These are phyloP conservation scores for Sardinella longiceps DNA, from an alignment of 2,797 vertebrate species.

Conservation along the genomic window DNA sequence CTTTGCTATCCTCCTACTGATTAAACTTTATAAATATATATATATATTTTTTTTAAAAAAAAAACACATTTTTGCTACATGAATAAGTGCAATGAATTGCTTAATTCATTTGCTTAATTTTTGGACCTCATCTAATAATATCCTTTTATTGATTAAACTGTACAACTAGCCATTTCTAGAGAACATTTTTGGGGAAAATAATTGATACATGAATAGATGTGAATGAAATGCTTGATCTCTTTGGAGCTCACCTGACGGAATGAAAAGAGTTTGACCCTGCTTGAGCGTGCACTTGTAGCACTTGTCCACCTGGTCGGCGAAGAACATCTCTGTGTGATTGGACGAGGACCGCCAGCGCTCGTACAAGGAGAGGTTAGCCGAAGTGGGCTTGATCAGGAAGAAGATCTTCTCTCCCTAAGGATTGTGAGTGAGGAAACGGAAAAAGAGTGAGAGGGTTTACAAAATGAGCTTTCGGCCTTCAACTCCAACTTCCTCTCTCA, in stretches of 20 bases:
- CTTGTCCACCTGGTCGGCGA: constrained; percentile 98
- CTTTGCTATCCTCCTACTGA: not conserved
- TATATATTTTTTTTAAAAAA: too few relatives aligned
- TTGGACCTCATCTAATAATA: too few relatives aligned
- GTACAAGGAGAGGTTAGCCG: constrained; percentile 95
- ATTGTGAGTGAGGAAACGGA: not conserved
- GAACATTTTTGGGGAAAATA: not conserved
- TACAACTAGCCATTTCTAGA: not conserved
- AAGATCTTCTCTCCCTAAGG: constrained; percentile 97
- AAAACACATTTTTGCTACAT: too few relatives aligned
- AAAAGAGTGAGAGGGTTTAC: not conserved
- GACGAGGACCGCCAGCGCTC: constrained; percentile 97
- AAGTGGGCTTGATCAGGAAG: constrained; percentile 97
- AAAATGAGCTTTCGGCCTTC: not conserved
- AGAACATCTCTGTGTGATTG: constrained; percentile 98
- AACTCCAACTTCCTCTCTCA: not conserved
- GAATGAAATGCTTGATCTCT: not conserved
- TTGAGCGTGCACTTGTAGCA: constrained; percentile 97
- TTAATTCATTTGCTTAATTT: too few relatives aligned
- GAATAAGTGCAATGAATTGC: too few relatives aligned
- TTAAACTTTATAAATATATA: not conserved
- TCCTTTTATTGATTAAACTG: not conserved
- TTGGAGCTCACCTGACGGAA: constrained; percentile 87
- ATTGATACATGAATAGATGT: not conserved
- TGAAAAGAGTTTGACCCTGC: constrained; percentile 96